Evolutionary conservation across 2,113 vertebrate species (phyloP), one percentile per base, ranked within the genome.

Genomic region (Canis aureus): DNA sequence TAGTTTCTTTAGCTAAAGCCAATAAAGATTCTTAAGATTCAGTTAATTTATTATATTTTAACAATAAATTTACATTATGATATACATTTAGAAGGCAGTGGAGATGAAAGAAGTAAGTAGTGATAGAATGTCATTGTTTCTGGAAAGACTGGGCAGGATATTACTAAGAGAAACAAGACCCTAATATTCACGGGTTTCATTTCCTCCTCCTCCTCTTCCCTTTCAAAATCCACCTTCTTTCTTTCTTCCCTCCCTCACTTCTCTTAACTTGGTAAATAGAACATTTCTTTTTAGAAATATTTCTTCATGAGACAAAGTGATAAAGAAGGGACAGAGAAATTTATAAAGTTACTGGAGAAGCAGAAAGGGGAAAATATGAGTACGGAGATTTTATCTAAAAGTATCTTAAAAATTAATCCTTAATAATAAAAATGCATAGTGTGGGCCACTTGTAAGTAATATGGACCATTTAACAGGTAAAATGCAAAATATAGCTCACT

Each of bases 351-450:
- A 62, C 16, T 76, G 15, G 2, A 78, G 27, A 69, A 59, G 27
- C 29, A 1, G 8, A 25, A 83, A 74, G 12, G 10, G 25, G 12
- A 57, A 69, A 60, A 69, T 59, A 3, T 29, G 15, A 76, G 1
- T 59, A 80, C 25, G 5, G 13, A 74, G 12, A 29, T 3, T 60
- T 10, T 35, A 25, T 38, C 19, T 59, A 49, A 27, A 87, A 64
- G 11, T 64, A 79, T 4, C 27, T 53, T 83, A 15, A 91, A 69
- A 55, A 84, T 60, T 5, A 96, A 95, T 12, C 86, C 76, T 89
- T 95, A 96, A 84, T 94, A 82, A 95, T 97, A 95, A 97, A 97
- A 98, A 98, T 97, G 17, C 94, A 98, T 97, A 98, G 84, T 94
- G 89, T 95, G 88, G 89, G 69, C 86, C 78, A 81, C 95, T 94